Base-by-base conservation (phyloP, 1,140 invertebrate species). In the Theocolax elegans region DNA sequence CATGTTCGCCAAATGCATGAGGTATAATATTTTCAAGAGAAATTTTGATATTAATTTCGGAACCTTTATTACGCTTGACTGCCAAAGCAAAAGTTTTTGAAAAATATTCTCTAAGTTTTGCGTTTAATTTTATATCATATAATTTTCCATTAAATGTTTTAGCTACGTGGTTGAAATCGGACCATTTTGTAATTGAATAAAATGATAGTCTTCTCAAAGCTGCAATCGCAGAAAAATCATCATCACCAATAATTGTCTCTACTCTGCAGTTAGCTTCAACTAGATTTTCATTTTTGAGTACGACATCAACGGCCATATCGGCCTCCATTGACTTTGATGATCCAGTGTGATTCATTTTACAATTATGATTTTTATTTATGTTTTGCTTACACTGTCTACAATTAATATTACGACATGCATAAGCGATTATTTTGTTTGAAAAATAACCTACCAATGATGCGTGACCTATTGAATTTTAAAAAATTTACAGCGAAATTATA, bases 141-240 rank as follows among this genome's bases (percentile, higher is more conserved):
- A 53, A 23, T 53, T 65, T 65, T 21, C 15, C 38, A 23, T 65
- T 53, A n/a, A 65, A 65, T 10, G 64, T 67, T 54, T 67, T 67
- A n/a, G 17, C 23, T 7, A 44, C 25, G 31, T 67, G 63, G 23
- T 65, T 65, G 17, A 53, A 65, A 38, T 65, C 63, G 19, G 63
- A 65, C 63, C 46, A 65, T 53, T 65, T 65, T 21, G 35, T 7
- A 21, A 65, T 49, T 23, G 48, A 9, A 53, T 56, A 67, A 25
- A 51, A 35, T n/a, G 49, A 56, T n/a, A 67, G 38, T 54, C 64
- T 15, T 56, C 49, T 67, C 19, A 56, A 56, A 51, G 64, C 49
- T n/a, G 64, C 64, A 17, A 67, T 67, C 38, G 64, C 46, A 44
- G 64, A 67, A 10, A 51, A 67, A 29, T 67, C 49, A 23, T 67